Percentiles rank a stretch among this genome's conserved stretches.
phyloP scores from a whole-genome alignment of 1,140 invertebrate species.

The Atta colombica region DNA sequence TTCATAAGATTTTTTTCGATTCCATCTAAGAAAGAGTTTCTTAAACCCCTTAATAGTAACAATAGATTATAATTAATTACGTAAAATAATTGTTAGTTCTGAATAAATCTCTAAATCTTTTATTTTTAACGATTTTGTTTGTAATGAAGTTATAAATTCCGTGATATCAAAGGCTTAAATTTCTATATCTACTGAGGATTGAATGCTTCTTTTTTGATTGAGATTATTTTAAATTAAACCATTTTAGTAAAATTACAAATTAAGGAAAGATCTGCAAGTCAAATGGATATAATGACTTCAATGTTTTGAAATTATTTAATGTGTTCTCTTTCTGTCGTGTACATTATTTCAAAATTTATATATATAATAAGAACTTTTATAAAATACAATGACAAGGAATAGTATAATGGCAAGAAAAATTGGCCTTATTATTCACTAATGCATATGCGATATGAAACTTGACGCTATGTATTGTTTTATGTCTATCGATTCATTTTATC shows the following conservation, averaged over 20 bases:
- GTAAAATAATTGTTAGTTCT: neutral
- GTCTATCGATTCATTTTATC: neutral
- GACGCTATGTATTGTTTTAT: neutral
- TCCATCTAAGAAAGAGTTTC: neutral
- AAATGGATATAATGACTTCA: neutral
- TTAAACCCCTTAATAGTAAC: neutral
- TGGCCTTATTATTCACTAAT: neutral
- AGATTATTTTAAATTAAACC: neutral
- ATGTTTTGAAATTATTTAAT: slow-evolving; percentile 8
- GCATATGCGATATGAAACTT: slow-evolving; percentile 1
- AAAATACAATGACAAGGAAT: neutral
- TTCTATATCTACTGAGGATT: neutral
- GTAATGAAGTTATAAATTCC: neutral
- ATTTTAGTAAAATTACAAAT: neutral
- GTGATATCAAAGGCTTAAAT: neutral
- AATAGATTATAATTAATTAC: neutral
- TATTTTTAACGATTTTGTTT: neutral
- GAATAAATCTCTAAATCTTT: slow-evolving; percentile 3
- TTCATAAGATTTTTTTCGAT: neutral
- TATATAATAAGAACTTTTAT: neutral
- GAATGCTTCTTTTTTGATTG: neutral
- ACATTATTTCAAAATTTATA: neutral
- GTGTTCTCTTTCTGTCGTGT: neutral
- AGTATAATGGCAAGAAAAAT: neutral
- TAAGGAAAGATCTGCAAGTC: neutral